phyloP scores from a whole-genome alignment of 2,888 invertebrate genomes.

The Xanthorhoe designata region DNA sequence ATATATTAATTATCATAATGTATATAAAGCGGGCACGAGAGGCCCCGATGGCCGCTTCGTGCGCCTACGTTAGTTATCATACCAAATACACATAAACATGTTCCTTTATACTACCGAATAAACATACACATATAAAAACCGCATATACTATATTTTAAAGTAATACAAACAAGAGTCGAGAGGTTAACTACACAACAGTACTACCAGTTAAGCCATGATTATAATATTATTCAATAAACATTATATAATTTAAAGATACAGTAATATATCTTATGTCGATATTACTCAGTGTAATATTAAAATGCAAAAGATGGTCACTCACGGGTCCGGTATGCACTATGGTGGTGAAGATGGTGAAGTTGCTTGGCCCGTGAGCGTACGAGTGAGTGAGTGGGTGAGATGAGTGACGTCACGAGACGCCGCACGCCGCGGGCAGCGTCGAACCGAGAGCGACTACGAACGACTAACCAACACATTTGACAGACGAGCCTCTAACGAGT shows the following conservation, averaged over 20 bases:
- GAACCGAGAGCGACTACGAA: conserved; percentile 47
- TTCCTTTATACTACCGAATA: conserved; percentile 82
- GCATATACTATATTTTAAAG: conserved; percentile 80
- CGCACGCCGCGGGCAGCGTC: conserved; percentile 42
- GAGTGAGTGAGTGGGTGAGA: conserved; percentile 34
- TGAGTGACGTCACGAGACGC: conserved; percentile 25
- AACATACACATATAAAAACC: conserved; percentile 86
- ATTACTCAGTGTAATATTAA: conserved; percentile 74
- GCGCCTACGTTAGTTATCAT: conserved; percentile 67
- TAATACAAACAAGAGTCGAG: conserved; percentile 84
- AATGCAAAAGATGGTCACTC: conserved; percentile 66
- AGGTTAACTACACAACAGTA: conserved; percentile 84
- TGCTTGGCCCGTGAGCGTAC: conserved; percentile 9
- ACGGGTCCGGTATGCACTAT: conserved; percentile 41
- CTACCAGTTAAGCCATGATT: conserved; percentile 85
- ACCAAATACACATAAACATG: conserved; percentile 84
- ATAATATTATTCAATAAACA: conserved; percentile 80
- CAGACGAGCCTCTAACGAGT: conserved; percentile 83
- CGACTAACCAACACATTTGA: conserved; percentile 66
- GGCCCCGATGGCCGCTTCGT: conserved; percentile 46
- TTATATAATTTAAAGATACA: conserved; percentile 76
- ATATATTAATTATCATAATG: conserved; percentile 70
- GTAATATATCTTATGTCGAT: conserved; percentile 74
- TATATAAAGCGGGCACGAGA: conserved; percentile 47
- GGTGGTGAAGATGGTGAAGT: background rate